Evolutionary conservation across 2,113 vertebrate genomes (phyloP), one percentile per base, ranked within the genome.

Genomic region (Corythornis cristatus): DNA sequence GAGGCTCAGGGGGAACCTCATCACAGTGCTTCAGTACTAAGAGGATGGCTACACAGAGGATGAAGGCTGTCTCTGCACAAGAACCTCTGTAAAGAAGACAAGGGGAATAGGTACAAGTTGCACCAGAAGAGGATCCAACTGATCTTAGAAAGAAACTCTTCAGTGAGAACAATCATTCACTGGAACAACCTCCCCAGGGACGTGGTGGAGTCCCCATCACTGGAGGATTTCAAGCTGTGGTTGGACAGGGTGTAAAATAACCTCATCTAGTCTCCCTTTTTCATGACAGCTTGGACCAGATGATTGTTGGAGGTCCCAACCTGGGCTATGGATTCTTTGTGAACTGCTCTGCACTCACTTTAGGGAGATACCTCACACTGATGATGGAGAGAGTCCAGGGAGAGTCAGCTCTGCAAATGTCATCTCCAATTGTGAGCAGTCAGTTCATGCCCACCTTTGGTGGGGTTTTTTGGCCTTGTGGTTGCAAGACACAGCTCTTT

Each of bases 191-290:
- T 84, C 22, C 12, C 17, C 35, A 35, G 16, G 46, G 42, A 17
- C 0, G 4, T 20, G 12, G 5, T 2, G 6, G 3, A 43, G 33
- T 58, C 26, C 43, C 21, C 8, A 0, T 2, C 50, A 51, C 14
- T 21, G 29, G 18, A 61, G 22, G 3, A n/a, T 58, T 83, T 20
- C 31, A 54, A 75, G 62, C 40, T 17, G 12, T 2, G 1, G 5
- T 37, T 33, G 33, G 12, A 8, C 29, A 45, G 10, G 21, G 4
- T 56, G 25, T 22, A 42, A 33, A 15, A 48, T 28, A 61, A 67
- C 20, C 16, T 46, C 21, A 26, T 66, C 21, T 26, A 26, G 18
- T 6, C 14, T 88, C 43, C 37, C 21, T 70, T 53, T 56, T 33
- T 64, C 54, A 7, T 4, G 9, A 21, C 51, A 86, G 0, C 1